Evolutionary conservation across 2,888 invertebrate species (phyloP), one percentile per base, ranked within the genome.

Genomic region (Loripinus fragilis): DNA sequence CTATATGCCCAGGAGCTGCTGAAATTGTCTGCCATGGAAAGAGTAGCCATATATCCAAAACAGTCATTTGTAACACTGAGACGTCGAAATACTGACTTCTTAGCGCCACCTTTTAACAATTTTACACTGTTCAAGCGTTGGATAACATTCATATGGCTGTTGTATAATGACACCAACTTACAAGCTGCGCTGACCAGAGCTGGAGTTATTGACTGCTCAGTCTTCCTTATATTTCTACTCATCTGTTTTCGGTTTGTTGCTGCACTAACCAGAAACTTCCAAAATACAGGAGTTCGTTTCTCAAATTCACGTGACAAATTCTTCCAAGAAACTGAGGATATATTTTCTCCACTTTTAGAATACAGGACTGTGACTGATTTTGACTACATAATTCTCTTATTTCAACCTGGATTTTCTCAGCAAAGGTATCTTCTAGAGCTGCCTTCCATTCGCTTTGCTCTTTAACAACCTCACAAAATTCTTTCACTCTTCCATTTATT

Each of bases 1-100:
- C 64, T 23, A 23, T 8, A 2, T 12, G 60, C 74, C 78, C 74
- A 74, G 17, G 42, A 17, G 28, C 41, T 0, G 7, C 67, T 74
- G 30, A 74, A 64, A 17, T 42, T 55, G 28, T 71, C 74, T 17
- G 74, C 71, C 33, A 74, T 38, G 7, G 23, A 8, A 5, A 78
- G 35, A 23, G 74, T 42, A n/a, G 78, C 23, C 55, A 10, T n/a
- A 48, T 78, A 74, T 20, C 48, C 20, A 0, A 66, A 41, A 33
- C 78, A 74, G 42, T 78, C 74, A 38, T 50, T n/a, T 38, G 74
- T 74, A 17, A 68, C 23, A 68, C 66, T 67, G 12, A 78, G 35
- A 20, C 79, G 41, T 30, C 60, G 12, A 72, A 78, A 78, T 33
- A 65, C 71, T 28, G 77, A 77, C 50, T 78, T 71, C 72, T 77